These are phyloP conservation scores for Lobophora halterata DNA, from an alignment of 2,888 invertebrate species.

Conservation along the genomic window DNA sequence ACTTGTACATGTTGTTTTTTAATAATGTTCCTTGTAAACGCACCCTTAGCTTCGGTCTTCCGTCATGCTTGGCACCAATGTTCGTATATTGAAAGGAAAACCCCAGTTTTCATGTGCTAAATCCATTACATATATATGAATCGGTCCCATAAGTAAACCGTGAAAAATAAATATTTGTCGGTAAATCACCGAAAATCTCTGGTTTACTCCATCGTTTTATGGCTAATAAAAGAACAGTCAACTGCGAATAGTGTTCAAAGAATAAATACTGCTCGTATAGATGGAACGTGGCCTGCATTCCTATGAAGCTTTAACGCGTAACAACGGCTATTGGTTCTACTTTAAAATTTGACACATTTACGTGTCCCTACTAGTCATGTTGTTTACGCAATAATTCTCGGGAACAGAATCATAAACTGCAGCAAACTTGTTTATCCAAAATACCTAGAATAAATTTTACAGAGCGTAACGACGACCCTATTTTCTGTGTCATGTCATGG, in stretches of 20 bases:
- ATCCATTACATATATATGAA: slow-evolving; percentile 60
- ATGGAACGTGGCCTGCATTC: slow-evolving; percentile 59
- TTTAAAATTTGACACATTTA: slow-evolving; percentile 56
- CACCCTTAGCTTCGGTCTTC: slow-evolving; percentile 26
- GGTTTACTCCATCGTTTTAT: slow-evolving; percentile 67
- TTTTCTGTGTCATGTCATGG: slow-evolving; percentile 26
- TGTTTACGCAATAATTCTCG: slow-evolving; percentile 40
- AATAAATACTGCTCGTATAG: slow-evolving; percentile 59
- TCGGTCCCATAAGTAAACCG: slow-evolving; percentile 55
- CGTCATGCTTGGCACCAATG: slow-evolving; percentile 37
- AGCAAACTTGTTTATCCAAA: slow-evolving; percentile 25
- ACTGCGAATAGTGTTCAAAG: slow-evolving; percentile 61
- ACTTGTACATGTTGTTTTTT: slow-evolving; percentile 39
- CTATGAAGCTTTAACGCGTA: slow-evolving; percentile 53
- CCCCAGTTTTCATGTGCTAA: slow-evolving; percentile 48
- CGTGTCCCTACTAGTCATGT: slow-evolving; percentile 33
- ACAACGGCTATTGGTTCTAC: slow-evolving; percentile 54
- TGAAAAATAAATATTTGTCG: slow-evolving; percentile 75
- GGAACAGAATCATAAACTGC: slow-evolving; percentile 46
- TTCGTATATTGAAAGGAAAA: slow-evolving; percentile 43
- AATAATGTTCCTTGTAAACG: slow-evolving; percentile 38
- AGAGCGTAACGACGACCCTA: slow-evolving; percentile 23
- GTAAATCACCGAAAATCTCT: slow-evolving; percentile 73
- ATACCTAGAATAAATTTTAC: slow-evolving; percentile 19
- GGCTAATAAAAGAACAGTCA: slow-evolving; percentile 78